A percentile compares a stretch with the other conserved stretches of the same genome.
These are phyloP conservation scores for Pristionchus maxplancki DNA, from an alignment of 2,888 invertebrate species.

Conservation along the genomic window DNA sequence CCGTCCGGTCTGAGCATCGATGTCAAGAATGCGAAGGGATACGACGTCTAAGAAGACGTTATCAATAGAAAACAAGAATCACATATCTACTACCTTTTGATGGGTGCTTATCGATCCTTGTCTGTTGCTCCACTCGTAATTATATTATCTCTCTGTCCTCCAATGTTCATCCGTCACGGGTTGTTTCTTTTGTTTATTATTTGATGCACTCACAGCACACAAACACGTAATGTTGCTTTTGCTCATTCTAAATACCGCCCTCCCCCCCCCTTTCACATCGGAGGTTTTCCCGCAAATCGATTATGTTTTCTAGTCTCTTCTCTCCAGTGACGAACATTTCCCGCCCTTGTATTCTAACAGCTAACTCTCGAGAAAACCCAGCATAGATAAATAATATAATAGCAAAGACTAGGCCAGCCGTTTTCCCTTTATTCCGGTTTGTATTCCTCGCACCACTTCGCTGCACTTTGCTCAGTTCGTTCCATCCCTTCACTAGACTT, in stretches of 20 bases:
- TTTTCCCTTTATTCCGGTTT: not conserved
- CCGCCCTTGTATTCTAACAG: not conserved
- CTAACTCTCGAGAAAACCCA: not conserved
- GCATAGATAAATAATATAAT: not conserved
- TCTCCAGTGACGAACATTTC: conserved; percentile 41
- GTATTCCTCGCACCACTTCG: no score
- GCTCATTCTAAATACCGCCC: not conserved
- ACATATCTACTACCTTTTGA: not conserved
- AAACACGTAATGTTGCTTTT: not conserved
- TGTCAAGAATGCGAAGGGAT: conserved; percentile 5
- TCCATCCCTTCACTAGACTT: not conserved
- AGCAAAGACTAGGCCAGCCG: not conserved
- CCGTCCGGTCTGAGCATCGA: conserved; percentile 71
- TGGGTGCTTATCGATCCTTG: conserved; percentile 14
- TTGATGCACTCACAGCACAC: not conserved
- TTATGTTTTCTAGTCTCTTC: conserved; percentile 43
- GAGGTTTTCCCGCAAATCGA: not conserved
- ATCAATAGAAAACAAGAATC: not conserved
- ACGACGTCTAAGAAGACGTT: conserved; percentile 8
- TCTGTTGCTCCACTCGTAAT: not conserved
- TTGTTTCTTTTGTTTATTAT: not conserved
- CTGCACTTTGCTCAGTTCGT: not conserved
- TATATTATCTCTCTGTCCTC: not conserved
- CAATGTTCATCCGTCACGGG: conserved; percentile 2
- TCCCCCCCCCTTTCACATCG: not conserved